Evolutionary conservation across 2,888 invertebrate genomes (phyloP).

Genomic region (Ophion slaviceki): DNA sequence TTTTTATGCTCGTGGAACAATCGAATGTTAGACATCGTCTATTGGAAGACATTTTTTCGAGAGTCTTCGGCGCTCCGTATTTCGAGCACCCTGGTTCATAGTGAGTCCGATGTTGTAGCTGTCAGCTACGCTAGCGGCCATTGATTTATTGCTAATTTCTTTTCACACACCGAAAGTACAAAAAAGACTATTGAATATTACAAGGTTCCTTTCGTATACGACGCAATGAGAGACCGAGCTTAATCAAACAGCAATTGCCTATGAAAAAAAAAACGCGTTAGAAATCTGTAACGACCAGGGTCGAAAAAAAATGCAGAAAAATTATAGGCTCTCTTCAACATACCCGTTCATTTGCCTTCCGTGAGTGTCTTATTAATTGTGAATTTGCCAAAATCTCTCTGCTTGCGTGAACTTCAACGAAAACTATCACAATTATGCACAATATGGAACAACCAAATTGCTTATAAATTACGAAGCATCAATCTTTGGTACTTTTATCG

Average conservation of each 20-base stretch:
- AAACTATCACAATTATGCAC: too few species aligned
- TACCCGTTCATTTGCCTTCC: neutral
- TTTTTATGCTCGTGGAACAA: conserved; percentile 37
- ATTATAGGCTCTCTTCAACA: neutral
- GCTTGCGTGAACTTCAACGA: too few species aligned
- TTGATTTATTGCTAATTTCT: conserved; percentile 11
- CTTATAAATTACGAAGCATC: neutral
- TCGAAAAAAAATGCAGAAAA: neutral
- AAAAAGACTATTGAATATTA: neutral
- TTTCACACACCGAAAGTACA: neutral
- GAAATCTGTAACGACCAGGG: too few species aligned
- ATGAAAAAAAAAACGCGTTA: too few species aligned
- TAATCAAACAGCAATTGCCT: neutral
- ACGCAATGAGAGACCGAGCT: neutral
- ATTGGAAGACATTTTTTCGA: conserved; percentile 12
- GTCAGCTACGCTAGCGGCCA: conserved; percentile 19
- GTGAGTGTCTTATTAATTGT: neutral
- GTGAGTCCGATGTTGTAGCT: conserved; percentile 32
- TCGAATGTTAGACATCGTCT: conserved; percentile 15
- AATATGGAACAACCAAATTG: neutral
- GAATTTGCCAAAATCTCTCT: neutral
- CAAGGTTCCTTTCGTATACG: neutral
- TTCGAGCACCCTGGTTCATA: conserved; percentile 18
- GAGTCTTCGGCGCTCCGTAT: conserved; percentile 5
- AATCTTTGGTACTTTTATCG: neutral